These are phyloP conservation scores for Nothoprocta perdicaria DNA, from an alignment of 2,113 vertebrate species.

Conservation along the genomic window DNA sequence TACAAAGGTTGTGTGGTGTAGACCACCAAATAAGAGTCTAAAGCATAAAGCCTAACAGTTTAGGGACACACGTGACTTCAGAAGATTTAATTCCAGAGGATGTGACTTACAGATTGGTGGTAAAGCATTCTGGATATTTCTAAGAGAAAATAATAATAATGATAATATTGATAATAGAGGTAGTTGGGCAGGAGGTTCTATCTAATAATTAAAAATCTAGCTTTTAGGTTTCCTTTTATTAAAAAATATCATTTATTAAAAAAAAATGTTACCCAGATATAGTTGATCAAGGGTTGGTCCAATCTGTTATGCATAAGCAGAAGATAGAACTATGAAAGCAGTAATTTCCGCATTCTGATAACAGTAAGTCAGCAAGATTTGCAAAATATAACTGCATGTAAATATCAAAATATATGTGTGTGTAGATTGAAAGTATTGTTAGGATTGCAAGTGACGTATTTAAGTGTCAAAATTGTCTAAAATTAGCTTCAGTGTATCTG, in stretches of 20 bases:
- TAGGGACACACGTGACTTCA: neutral
- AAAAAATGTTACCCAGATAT: neutral
- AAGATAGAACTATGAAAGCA: neutral
- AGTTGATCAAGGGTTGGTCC: neutral
- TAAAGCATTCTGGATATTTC: conserved; percentile 12
- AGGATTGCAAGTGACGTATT: neutral
- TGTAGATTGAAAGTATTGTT: neutral
- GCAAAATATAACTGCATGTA: neutral
- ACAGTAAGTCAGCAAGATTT: neutral
- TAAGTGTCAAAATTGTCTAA: neutral
- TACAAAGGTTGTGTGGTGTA: neutral
- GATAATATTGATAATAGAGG: neutral
- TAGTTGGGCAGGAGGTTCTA: neutral
- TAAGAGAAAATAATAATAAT: neutral
- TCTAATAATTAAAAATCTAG: neutral
- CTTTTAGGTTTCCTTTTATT: neutral
- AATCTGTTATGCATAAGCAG: neutral
- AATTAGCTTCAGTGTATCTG: neutral
- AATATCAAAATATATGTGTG: neutral
- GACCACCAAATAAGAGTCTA: neutral
- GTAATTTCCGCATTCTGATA: neutral
- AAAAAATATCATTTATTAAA: neutral
- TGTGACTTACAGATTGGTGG: neutral
- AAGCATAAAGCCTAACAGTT: neutral
- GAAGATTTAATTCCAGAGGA: neutral